These are phyloP conservation scores for Sanderia malayensis DNA, from an alignment of 30 jellyfish, hydroid and myxozoan genomes.

Conservation along the genomic window DNA sequence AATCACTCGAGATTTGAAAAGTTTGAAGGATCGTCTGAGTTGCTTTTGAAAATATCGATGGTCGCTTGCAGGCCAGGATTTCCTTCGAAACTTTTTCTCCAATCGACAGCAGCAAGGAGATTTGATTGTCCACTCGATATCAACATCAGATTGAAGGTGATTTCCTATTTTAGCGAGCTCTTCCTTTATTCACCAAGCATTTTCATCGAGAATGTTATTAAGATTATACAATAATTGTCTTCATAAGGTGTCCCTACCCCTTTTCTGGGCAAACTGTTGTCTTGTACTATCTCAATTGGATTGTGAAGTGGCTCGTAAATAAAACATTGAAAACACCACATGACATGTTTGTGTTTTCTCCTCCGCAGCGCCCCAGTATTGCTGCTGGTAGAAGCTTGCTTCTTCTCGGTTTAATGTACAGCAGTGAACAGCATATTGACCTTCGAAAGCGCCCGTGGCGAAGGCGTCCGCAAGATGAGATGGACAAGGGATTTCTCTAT, in stretches of 20 bases:
- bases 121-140: constrained; percentile 58
- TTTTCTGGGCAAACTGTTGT: no score
- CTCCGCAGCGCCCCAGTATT: constrained; percentile 43
- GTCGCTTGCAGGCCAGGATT: constrained; percentile 41
- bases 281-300: no score
- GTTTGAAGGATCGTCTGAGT: constrained; percentile 25
- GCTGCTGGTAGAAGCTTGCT: constrained; percentile 66
- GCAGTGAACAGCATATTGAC: constrained; percentile 33
- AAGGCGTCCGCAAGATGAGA: constrained; percentile 17
- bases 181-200: no score
- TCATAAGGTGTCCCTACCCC: no score
- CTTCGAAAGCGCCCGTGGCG: constrained; percentile 6
- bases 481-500: constrained; percentile 36
- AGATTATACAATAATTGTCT: no score
- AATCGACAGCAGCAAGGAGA: constrained; percentile 58
- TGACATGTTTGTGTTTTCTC: no score
- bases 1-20: constrained; percentile 15
- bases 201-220: no score
- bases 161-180: background rate
- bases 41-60: constrained; percentile 2
- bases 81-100: constrained; percentile 42
- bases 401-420: constrained; percentile 57
- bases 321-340: no score
- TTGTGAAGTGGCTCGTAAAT: no score
- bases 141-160: constrained; percentile 49